These are phyloP conservation scores for Forbesichthys agassizii DNA, from an alignment of 2,113 vertebrate species.

Conservation along the genomic window DNA sequence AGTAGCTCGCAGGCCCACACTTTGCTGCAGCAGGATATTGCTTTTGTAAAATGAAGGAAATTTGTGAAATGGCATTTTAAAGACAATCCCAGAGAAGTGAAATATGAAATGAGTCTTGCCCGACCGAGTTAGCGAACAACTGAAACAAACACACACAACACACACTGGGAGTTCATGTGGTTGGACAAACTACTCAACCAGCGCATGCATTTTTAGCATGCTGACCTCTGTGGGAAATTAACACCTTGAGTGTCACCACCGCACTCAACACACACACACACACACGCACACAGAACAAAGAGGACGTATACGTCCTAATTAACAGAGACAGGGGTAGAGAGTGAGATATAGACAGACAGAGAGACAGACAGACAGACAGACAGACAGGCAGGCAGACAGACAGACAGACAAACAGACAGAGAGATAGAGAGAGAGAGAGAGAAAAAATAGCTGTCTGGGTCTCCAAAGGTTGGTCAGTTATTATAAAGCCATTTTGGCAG, in stretches of 20 bases:
- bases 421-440: slow-evolving; percentile 60
- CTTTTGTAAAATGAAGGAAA: slow-evolving; percentile 46
- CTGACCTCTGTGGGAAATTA: no score
- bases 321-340: slow-evolving; percentile 15
- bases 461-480: slow-evolving; percentile 64
- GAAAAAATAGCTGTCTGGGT: slow-evolving; percentile 72
- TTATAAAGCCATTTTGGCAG: slow-evolving; percentile 75
- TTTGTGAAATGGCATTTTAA: slow-evolving; percentile 24
- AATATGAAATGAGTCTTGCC: slow-evolving; percentile 4
- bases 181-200: no score
- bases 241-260: no score
- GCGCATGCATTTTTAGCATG: no score
- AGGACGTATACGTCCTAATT: slow-evolving; percentile 6
- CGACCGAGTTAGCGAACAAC: neutral
- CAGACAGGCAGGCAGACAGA: neutral
- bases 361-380: neutral
- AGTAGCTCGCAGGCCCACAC: slow-evolving; percentile 4
- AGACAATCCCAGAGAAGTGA: slow-evolving; percentile 28
- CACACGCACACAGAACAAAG: neutral
- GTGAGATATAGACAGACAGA: no score
- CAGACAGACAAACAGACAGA: slow-evolving; percentile 33
- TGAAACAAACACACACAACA: neutral
- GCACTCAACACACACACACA: neutral
- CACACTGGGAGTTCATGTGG: neutral
- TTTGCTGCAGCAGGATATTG: slow-evolving; percentile 61